Percentiles rank a stretch among this genome's conserved stretches.
These are phyloP conservation scores for Limnephilus rhombicus DNA, from an alignment of 2,888 invertebrate genomes.

Conservation along the genomic window DNA sequence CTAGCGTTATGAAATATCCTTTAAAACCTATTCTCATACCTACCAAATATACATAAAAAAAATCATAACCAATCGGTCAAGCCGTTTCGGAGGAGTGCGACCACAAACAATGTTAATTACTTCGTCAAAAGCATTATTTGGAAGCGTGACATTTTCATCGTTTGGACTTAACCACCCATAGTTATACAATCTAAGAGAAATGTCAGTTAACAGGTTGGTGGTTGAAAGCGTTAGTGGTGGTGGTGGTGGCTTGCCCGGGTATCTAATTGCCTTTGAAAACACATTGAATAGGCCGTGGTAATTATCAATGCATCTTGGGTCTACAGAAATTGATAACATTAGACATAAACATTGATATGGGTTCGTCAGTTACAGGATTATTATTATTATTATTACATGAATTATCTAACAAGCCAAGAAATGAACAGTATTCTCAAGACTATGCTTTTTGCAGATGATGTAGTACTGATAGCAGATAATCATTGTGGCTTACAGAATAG, in stretches of 20 bases:
- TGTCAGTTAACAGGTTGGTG: not conserved
- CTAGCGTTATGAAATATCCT: no score
- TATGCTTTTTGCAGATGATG: no score
- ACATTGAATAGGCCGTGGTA: not conserved
- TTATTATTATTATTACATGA: no score
- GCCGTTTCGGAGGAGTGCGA: no score
- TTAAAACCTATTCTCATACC: no score
- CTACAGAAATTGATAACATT: not conserved
- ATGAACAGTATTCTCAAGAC: no score
- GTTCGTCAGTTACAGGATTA: not conserved
- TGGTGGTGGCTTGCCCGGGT: not conserved
- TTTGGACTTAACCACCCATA: not conserved
- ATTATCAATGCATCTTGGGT: not conserved
- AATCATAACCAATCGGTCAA: no score
- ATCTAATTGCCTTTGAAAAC: not conserved
- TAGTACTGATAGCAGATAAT: no score
- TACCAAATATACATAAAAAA: no score
- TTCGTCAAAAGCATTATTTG: not conserved
- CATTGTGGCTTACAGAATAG: no score
- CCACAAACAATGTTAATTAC: not conserved
- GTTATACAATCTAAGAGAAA: not conserved
- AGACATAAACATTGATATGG: not conserved
- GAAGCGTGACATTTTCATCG: not conserved
- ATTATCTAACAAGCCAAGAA: no score
- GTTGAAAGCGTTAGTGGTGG: not conserved